These are phyloP conservation scores for Dolichallabes microphthalmus DNA, from an alignment of 2,113 vertebrate genomes.

Conservation along the genomic window DNA sequence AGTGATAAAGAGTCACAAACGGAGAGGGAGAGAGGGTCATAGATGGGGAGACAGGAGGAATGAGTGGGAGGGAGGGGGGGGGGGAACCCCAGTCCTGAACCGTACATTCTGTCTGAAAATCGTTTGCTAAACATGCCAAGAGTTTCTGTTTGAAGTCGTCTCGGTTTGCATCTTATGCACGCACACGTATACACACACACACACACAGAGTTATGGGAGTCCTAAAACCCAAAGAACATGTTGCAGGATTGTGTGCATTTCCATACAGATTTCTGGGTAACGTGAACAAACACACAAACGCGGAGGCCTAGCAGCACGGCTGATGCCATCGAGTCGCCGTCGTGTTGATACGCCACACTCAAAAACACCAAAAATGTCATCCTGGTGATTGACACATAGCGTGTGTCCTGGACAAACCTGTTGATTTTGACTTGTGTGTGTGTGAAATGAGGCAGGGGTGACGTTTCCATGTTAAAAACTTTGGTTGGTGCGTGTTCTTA, in stretches of 20 bases:
- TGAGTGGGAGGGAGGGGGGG: not conserved
- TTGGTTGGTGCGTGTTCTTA: too few species aligned
- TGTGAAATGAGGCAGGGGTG: not conserved
- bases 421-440: not conserved
- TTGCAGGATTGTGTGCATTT: slow-evolving; percentile 28
- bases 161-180: slow-evolving; percentile 50
- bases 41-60: slow-evolving; percentile 4
- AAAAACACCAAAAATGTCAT: not conserved
- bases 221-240: slow-evolving; percentile 26
- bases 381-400: not conserved
- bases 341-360: not conserved
- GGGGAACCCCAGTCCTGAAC: slow-evolving; percentile 20
- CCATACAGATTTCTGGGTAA: slow-evolving; percentile 19
- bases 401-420: not conserved
- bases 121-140: slow-evolving; percentile 49
- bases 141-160: slow-evolving; percentile 54
- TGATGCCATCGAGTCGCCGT: not conserved
- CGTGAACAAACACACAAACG: not conserved
- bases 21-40: not conserved
- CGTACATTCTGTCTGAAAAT: slow-evolving; percentile 45
- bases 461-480: not conserved
- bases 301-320: not conserved
- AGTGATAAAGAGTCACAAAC: too few species aligned
- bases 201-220: slow-evolving; percentile 21
- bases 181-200: slow-evolving; percentile 29